These are phyloP conservation scores for Zygothrica quintamaculata DNA, from an alignment of 2,888 invertebrate genomes.

Conservation along the genomic window DNA sequence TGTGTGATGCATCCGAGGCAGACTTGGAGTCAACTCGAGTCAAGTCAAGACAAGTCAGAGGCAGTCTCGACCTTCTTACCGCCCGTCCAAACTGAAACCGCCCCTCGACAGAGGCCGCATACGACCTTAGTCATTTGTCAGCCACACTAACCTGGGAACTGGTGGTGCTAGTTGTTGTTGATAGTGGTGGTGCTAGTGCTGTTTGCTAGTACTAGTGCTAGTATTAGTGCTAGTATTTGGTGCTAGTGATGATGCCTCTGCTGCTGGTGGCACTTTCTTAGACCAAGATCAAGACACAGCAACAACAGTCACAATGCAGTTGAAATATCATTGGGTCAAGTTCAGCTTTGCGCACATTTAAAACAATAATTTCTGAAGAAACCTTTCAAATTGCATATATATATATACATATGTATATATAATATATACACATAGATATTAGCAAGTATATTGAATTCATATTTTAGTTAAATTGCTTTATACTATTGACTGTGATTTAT, in stretches of 20 bases:
- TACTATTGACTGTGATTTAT: constrained; percentile 63
- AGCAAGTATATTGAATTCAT: constrained; percentile 63
- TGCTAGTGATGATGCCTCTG: constrained; percentile 15
- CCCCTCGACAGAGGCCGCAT: constrained; percentile 63
- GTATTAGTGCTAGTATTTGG: background rate
- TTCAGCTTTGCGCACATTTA: constrained; percentile 68
- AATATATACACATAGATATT: background rate
- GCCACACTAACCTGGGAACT: constrained; percentile 55
- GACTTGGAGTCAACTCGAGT: constrained; percentile 49
- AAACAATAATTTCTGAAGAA: constrained; percentile 71
- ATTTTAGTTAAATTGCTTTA: constrained; percentile 47
- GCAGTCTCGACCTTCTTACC: constrained; percentile 73
- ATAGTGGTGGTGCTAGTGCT: constrained; percentile 6
- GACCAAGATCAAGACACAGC: constrained; percentile 62
- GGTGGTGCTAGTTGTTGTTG: constrained; percentile 25
- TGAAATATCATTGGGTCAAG: constrained; percentile 80
- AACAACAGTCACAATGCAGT: constrained; percentile 8
- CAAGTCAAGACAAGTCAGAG: constrained; percentile 60
- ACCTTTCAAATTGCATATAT: constrained; percentile 58
- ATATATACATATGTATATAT: constrained; percentile 2
- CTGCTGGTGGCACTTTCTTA: constrained; percentile 67
- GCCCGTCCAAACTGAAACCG: constrained; percentile 71
- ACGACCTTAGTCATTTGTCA: constrained; percentile 80
- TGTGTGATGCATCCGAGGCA: constrained; percentile 62
- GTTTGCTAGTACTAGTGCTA: constrained; percentile 3